Evolutionary conservation across 2,113 vertebrate genomes (phyloP).

Genomic region (Dunckerocampus dactyliophorus): DNA sequence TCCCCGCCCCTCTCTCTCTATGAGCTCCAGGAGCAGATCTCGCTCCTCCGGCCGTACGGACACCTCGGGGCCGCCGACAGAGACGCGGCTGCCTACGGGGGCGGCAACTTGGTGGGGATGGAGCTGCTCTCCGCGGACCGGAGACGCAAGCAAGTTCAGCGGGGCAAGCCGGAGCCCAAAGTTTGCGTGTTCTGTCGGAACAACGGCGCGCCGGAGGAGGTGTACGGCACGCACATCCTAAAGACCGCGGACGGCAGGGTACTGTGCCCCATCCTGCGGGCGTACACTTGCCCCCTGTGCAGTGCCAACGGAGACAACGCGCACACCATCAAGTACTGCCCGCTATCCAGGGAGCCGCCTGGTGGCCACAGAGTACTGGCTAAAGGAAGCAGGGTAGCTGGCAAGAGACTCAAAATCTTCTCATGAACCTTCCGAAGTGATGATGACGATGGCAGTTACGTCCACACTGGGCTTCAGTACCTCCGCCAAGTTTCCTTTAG

Average conservation of each 20-base stretch:
- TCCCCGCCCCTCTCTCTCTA: constrained; percentile 67
- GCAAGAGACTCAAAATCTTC: constrained; percentile 75
- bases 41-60: constrained; percentile 69
- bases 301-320: constrained; percentile 82
- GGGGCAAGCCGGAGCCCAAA: constrained; percentile 78
- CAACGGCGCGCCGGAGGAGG: constrained; percentile 80
- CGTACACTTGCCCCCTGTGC: constrained; percentile 80
- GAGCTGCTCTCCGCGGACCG: constrained; percentile 70
- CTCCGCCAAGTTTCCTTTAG: background rate
- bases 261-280: constrained; percentile 78
- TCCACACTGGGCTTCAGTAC: background rate
- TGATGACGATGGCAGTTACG: too few species aligned
- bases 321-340: constrained; percentile 81
- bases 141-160: constrained; percentile 63
- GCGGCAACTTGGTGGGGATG: constrained; percentile 54
- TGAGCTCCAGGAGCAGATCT: constrained; percentile 73
- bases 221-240: constrained; percentile 80
- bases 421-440: constrained; percentile 6
- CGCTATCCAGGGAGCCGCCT: constrained; percentile 67
- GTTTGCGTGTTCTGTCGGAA: constrained; percentile 83
- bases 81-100: constrained; percentile 53
- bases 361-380: constrained; percentile 49
- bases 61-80: constrained; percentile 47
- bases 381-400: constrained; percentile 61
- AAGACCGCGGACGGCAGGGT: constrained; percentile 80